Conservation (phyloP, 2,113 vertebrate genomes). For the Macroglossus sobrinus region DNA sequence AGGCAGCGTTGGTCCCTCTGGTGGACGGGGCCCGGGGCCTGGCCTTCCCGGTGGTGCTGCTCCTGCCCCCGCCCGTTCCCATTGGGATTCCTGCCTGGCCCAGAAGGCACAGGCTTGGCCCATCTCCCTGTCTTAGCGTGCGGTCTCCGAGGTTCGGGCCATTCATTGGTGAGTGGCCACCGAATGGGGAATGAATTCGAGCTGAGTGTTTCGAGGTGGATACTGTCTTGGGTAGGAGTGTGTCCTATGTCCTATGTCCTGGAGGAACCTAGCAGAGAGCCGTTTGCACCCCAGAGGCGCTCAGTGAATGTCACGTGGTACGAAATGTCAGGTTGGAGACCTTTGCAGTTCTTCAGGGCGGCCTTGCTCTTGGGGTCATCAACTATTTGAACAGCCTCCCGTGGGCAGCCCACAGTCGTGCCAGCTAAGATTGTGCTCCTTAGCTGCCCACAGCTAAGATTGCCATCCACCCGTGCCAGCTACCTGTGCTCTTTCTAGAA, state of each 20-base stretch:
- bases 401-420: background rate
- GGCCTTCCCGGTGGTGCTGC: background rate
- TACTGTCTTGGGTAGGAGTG: too few relatives aligned
- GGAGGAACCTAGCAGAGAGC: background rate
- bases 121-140: background rate
- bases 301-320: background rate
- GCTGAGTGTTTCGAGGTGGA: background rate
- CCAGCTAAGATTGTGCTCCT: too few relatives aligned
- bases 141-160: background rate
- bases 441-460: too few relatives aligned
- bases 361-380: background rate
- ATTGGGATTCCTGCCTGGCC: background rate
- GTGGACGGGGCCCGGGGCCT: background rate
- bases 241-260: background rate
- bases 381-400: background rate
- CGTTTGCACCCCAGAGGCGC: background rate
- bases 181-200: too few relatives aligned
- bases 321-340: background rate
- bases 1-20: background rate
- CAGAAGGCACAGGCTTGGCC: background rate
- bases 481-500: rapidly evolving
- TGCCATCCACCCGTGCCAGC: rapidly evolving
- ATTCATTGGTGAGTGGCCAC: background rate
- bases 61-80: background rate
- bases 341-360: background rate